Evolutionary conservation across 2,797 vertebrate species (phyloP).

Genomic region (Danio jaintianensis): DNA sequence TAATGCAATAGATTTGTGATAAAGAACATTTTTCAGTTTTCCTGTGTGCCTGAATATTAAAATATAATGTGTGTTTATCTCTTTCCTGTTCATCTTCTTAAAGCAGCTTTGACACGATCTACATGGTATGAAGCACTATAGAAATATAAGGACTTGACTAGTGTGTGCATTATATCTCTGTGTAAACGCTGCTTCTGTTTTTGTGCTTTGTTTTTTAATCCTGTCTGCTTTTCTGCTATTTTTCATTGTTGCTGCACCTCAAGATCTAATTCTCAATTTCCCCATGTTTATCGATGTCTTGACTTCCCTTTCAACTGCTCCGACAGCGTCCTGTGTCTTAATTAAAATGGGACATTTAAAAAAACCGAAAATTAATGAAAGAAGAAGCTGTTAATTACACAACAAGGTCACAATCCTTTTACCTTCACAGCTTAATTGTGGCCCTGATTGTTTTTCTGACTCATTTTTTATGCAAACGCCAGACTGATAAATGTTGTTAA

Average conservation of each 20-base stretch:
- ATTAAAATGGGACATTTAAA: slow-evolving; percentile 46
- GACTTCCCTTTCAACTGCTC: slow-evolving; percentile 43
- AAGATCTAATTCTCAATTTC: slow-evolving; percentile 25
- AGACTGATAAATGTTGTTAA: slow-evolving; percentile 50
- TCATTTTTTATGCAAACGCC: slow-evolving; percentile 69
- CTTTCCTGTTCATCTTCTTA: too few relatives aligned
- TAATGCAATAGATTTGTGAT: too few relatives aligned
- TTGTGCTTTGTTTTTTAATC: background rate
- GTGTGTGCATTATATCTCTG: background rate
- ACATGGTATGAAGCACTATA: too few relatives aligned
- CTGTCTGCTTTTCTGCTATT: background rate
- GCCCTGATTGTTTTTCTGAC: slow-evolving; percentile 68
- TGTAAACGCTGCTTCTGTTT: slow-evolving; percentile 9
- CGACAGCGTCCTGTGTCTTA: slow-evolving; percentile 50
- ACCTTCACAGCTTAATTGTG: slow-evolving; percentile 75
- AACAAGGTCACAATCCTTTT: slow-evolving; percentile 76
- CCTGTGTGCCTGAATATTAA: too few relatives aligned
- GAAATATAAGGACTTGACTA: too few relatives aligned
- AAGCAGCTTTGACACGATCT: too few relatives aligned
- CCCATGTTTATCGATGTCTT: slow-evolving; percentile 33
- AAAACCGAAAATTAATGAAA: slow-evolving; percentile 71
- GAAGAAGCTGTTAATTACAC: slow-evolving; percentile 77
- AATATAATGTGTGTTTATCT: too few relatives aligned
- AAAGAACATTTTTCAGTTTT: too few relatives aligned
- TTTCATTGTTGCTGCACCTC: background rate